Percentiles rank a stretch among this genome's conserved stretches.
Conservation (phyloP, 2,888 invertebrate genomes). For the Rotaria magnacalcarata region DNA sequence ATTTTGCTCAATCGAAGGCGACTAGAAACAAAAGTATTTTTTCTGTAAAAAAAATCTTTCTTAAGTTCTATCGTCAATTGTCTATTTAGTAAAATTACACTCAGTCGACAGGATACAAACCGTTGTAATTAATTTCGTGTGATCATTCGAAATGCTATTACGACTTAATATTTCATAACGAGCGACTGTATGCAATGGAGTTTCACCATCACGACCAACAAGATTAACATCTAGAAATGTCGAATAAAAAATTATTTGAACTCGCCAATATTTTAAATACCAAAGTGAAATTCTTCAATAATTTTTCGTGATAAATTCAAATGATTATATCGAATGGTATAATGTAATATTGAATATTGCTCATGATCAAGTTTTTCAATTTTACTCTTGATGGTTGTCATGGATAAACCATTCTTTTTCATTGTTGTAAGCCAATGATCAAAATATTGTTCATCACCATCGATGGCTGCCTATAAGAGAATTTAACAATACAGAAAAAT, state of each 20-base stretch:
- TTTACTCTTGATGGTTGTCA: neutral
- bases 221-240: neutral
- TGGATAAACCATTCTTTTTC: neutral
- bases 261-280: neutral
- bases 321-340: constrained; percentile 2
- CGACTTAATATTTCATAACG: neutral
- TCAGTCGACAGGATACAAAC: neutral
- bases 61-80: no score
- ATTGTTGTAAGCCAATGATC: neutral
- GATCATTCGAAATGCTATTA: neutral
- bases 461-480: neutral
- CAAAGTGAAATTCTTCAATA: neutral
- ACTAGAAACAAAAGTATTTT: neutral
- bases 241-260: no score
- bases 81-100: no score
- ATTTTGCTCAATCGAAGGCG: neutral
- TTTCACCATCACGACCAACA: constrained; percentile 15
- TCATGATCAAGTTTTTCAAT: neutral
- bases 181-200: constrained; percentile 18
- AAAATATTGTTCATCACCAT: constrained; percentile 6
- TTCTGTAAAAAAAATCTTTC: no score
- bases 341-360: constrained; percentile 16
- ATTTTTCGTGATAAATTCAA: neutral
- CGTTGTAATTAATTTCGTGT: neutral
- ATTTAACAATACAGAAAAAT: neutral